Evolutionary conservation across 2,113 vertebrate genomes (phyloP), one percentile per base, ranked within the genome.

Genomic region (Limanda limanda): DNA sequence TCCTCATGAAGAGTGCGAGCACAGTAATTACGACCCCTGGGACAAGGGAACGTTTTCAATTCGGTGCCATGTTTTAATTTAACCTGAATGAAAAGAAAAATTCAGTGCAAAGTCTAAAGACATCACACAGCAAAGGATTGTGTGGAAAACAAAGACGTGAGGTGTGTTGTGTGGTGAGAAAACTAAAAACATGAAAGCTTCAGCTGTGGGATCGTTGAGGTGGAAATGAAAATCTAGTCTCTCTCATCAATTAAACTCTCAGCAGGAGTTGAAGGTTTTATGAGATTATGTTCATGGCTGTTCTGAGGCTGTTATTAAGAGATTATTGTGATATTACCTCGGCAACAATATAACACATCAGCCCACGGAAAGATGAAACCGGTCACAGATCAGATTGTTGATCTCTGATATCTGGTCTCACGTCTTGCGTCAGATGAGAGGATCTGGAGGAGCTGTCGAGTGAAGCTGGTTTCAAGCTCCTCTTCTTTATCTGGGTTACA

Each of bases 401-500:
- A n/a, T 1, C 14, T 25, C 20, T 21, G 51, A 54, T 54, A 3
- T 4, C 51, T 51, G 0, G 47, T 18, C 47, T 51, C 51, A 6
- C 1, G 47, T 7, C 17, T 51, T 21, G 51, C 51, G 51, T 54
- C 51, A 54, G 51, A 10, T 0, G 51, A n/a, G 20, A 15, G 47
- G 20, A 18, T 18, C 15, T 51, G 15, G 47, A 51, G 47, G 47
- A 51, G 47, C 4, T 1, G 47, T 15, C 14, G 18, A 18, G 47
- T 5, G 47, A 48, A 18, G 47, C 14, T 17, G 47, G 47, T 42
- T 42, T 10, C 35, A 2, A 37, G 42, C 42, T 45, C 42, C 45
- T 31, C 31, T 60, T 68, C 47, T 64, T 79, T 83, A 89, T 88
- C 84, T 85, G 79, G 87, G 81, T 89, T 86, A 68, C 72, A 65